Conservation (phyloP, 2,888 invertebrate species). For the Drosophila vallismaia region DNA sequence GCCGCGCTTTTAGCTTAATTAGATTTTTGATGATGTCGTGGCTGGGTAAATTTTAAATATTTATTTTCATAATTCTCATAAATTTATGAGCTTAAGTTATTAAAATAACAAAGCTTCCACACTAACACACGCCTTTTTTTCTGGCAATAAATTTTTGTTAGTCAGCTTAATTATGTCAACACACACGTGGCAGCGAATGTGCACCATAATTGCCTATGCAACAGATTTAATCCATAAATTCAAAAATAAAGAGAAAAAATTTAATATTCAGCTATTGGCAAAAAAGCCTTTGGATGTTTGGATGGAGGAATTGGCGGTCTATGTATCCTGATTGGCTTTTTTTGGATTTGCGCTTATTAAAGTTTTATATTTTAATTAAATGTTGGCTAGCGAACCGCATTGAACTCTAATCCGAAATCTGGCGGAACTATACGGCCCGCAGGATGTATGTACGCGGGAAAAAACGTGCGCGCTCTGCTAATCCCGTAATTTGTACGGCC, state of each 20-base stretch:
- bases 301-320: conserved; percentile 16
- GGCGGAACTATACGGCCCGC: conserved; percentile 9
- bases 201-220: conserved; percentile 52
- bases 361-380: conserved; percentile 75
- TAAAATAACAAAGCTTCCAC: conserved; percentile 60
- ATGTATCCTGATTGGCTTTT: conserved; percentile 23
- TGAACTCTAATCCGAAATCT: conserved; percentile 66
- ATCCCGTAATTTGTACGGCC: conserved; percentile 78
- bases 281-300: neutral
- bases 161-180: conserved; percentile 65
- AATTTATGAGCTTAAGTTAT: conserved; percentile 75
- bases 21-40: conserved; percentile 29
- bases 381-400: conserved; percentile 46
- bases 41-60: conserved; percentile 48
- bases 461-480: conserved; percentile 62
- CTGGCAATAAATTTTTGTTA: conserved; percentile 57
- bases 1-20: conserved; percentile 23
- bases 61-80: conserved; percentile 76
- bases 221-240: conserved; percentile 54
- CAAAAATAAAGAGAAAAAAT: conserved; percentile 32
- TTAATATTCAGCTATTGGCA: neutral
- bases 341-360: conserved; percentile 52
- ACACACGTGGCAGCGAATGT: conserved; percentile 16
- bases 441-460: conserved; percentile 40
- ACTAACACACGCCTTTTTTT: conserved; percentile 18